Conservation (phyloP, 2,797 vertebrate genomes). For the Arnoldichthys spilopterus region DNA sequence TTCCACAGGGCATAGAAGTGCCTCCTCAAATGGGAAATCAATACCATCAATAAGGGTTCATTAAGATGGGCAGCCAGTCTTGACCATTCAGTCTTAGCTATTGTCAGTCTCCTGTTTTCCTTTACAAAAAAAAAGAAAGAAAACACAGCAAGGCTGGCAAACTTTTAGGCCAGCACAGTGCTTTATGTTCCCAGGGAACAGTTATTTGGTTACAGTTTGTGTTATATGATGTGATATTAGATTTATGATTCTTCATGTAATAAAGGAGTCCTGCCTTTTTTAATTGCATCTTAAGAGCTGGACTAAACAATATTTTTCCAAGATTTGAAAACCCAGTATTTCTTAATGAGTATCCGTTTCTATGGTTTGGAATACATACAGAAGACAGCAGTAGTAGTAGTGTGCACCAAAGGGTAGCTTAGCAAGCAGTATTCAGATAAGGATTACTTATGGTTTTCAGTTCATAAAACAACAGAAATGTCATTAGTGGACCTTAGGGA, state of each 20-base stretch:
- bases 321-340: too few species aligned
- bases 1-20: slow-evolving; percentile 55
- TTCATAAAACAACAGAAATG: too few species aligned
- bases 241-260: not conserved
- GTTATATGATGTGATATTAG: not conserved
- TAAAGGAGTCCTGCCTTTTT: not conserved
- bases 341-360: too few species aligned
- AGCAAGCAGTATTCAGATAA: too few species aligned
- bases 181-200: not conserved
- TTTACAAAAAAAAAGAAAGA: too few species aligned
- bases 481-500: too few species aligned
- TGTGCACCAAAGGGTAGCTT: too few species aligned
- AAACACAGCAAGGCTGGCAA: not conserved
- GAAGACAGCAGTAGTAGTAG: too few species aligned
- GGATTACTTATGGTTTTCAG: too few species aligned
- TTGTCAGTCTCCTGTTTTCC: slow-evolving; percentile 70
- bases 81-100: slow-evolving; percentile 61
- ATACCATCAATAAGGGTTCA: slow-evolving; percentile 73
- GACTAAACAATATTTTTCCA: too few species aligned
- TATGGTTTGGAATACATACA: too few species aligned
- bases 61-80: slow-evolving; percentile 72
- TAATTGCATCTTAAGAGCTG: too few species aligned
- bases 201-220: not conserved
- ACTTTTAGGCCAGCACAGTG: not conserved
- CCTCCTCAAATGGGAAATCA: slow-evolving; percentile 75